A percentile compares a stretch with the other conserved stretches of the same genome.
Evolutionary conservation across 2,797 vertebrate genomes (phyloP).

Genomic region (Enteromius mattozi): DNA sequence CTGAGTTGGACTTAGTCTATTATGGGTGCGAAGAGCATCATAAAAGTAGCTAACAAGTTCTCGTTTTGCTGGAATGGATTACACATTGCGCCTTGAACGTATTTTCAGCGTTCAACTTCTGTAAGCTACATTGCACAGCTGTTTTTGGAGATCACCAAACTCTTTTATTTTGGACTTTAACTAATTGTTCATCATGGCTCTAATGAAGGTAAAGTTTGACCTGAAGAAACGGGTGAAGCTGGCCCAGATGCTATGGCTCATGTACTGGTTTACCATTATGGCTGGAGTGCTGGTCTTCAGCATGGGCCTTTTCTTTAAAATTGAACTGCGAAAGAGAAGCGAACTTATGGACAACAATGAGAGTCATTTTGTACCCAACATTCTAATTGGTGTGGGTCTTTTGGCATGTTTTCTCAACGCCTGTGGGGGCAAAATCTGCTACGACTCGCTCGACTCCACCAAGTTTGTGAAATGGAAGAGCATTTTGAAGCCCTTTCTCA

Average conservation of each 20-base stretch:
- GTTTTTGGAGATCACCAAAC: slow-evolving; percentile 4
- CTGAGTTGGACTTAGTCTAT: slow-evolving; percentile 52
- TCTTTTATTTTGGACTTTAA: slow-evolving; percentile 55
- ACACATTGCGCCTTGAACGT: slow-evolving; percentile 66
- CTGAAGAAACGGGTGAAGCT: slow-evolving; percentile 95
- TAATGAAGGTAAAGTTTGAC: slow-evolving; percentile 93
- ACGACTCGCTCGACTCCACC: slow-evolving; percentile 91
- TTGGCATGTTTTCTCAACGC: slow-evolving; percentile 87
- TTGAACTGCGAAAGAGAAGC: slow-evolving; percentile 94
- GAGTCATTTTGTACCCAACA: slow-evolving; percentile 97
- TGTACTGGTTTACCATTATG: slow-evolving; percentile 96
- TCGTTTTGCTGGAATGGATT: slow-evolving; percentile 74
- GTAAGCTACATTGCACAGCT: slow-evolving; percentile 6
- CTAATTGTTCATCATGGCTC: slow-evolving; percentile 81
- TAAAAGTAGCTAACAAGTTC: slow-evolving; percentile 65
- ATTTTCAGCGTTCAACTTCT: slow-evolving; percentile 27
- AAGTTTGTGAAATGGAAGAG: slow-evolving; percentile 92
- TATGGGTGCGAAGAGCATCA: slow-evolving; percentile 69
- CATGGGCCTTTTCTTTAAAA: slow-evolving; percentile 95
- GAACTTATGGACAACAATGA: slow-evolving; percentile 97
- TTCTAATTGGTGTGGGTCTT: slow-evolving; percentile 88
- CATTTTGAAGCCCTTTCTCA: slow-evolving; percentile 87
- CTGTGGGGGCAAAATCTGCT: slow-evolving; percentile 94
- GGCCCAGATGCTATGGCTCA: slow-evolving; percentile 95
- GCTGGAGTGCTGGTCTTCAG: slow-evolving; percentile 90